These are phyloP conservation scores for Andrena bicolor DNA, from an alignment of 2,888 invertebrate genomes.

Conservation along the genomic window DNA sequence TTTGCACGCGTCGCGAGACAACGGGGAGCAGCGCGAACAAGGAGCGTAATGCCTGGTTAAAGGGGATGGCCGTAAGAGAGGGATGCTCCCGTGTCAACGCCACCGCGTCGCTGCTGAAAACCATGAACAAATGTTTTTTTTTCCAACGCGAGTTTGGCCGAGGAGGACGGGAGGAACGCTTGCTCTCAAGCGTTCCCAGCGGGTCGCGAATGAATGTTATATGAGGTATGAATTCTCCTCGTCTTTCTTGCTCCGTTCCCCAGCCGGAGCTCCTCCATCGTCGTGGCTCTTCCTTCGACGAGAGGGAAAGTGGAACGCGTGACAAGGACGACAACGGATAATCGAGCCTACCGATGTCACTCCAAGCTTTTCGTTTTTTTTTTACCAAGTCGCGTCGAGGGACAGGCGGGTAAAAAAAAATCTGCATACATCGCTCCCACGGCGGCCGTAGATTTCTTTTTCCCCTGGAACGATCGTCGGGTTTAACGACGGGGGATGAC, in stretches of 20 bases:
- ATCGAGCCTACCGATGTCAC: constrained; percentile 47
- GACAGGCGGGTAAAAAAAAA: constrained; percentile 62
- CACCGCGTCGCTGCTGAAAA: constrained; percentile 23
- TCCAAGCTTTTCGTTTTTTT: constrained; percentile 14
- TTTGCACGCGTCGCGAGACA: constrained; percentile 1
- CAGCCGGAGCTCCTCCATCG: not conserved
- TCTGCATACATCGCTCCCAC: constrained; percentile 72
- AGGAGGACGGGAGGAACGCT: constrained; percentile 43
- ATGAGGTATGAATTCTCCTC: constrained; percentile 52
- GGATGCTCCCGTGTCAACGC: constrained; percentile 32
- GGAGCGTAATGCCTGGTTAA: constrained; percentile 15
- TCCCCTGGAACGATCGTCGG: constrained; percentile 26
- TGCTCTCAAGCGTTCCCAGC: constrained; percentile 65
- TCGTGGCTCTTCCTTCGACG: not conserved
- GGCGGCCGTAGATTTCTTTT: constrained; percentile 50
- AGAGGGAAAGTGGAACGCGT: constrained; percentile 28
- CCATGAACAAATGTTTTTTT: constrained; percentile 17
- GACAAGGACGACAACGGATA: constrained; percentile 30
- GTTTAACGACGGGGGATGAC: constrained; percentile 52
- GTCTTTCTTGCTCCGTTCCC: constrained; percentile 9
- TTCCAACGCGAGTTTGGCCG: constrained; percentile 61
- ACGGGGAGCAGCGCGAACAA: not conserved
- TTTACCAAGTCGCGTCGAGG: constrained; percentile 22
- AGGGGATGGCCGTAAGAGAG: constrained; percentile 7
- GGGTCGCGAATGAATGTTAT: constrained; percentile 70